These are phyloP conservation scores for Tenebrosternarchus preto DNA, from an alignment of 2,113 vertebrate genomes.

Conservation along the genomic window DNA sequence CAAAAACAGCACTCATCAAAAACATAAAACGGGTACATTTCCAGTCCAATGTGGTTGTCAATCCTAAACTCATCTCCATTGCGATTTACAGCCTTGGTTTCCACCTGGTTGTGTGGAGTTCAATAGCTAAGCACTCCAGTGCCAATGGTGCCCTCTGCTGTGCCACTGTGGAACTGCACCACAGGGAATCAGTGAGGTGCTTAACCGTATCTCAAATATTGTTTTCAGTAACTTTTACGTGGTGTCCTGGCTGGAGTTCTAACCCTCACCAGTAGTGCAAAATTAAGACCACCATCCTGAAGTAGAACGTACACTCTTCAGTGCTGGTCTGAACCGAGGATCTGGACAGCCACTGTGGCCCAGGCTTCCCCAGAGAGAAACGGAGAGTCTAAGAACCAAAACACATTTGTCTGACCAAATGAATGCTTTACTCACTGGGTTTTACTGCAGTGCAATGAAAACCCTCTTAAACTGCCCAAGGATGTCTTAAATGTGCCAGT, in stretches of 20 bases:
- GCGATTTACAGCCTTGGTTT: conserved; percentile 17
- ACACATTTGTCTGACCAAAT: background rate
- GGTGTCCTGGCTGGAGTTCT: conserved; percentile 21
- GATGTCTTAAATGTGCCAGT: too few relatives aligned
- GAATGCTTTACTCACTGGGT: background rate
- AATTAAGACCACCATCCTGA: background rate
- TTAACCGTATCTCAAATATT: background rate
- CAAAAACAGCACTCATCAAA: conserved; percentile 24
- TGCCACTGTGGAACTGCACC: background rate
- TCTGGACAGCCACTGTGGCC: background rate
- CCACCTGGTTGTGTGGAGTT: too few relatives aligned
- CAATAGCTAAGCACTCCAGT: conserved; percentile 10
- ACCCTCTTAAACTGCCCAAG: background rate
- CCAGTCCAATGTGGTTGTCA: conserved; percentile 26
- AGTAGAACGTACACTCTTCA: background rate
- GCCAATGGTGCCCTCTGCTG: conserved; percentile 11
- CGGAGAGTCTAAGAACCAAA: background rate
- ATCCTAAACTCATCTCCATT: conserved; percentile 32
- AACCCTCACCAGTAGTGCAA: conserved; percentile 13
- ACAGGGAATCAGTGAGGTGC: background rate
- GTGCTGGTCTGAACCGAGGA: background rate
- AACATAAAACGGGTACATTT: conserved; percentile 23
- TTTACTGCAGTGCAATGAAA: background rate
- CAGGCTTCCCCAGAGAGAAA: background rate
- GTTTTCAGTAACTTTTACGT: background rate